Conservation (phyloP, 37 sponge, comb jelly and placozoan genomes). For the Eunapius fragilis region DNA sequence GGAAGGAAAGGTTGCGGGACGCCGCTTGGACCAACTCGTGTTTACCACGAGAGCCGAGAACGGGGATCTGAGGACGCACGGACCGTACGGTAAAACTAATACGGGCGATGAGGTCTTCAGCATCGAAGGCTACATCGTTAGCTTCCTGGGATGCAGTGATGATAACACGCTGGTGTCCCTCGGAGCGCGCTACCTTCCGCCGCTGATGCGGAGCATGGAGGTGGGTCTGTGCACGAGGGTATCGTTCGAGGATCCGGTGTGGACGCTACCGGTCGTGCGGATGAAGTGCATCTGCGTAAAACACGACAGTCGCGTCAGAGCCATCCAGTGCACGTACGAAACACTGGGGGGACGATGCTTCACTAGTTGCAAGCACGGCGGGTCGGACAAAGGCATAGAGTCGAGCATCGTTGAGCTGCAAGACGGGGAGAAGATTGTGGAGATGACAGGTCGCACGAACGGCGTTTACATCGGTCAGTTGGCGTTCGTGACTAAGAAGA, state of each 20-base stretch:
- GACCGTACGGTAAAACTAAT: slow-evolving; percentile 28
- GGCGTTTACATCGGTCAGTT: neutral
- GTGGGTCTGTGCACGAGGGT: neutral
- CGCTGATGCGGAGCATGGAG: neutral
- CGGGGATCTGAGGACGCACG: neutral
- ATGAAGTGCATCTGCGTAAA: neutral
- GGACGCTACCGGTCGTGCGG: neutral
- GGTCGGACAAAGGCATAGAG: neutral
- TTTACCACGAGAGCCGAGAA: neutral
- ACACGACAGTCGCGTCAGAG: neutral
- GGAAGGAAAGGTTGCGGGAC: neutral
- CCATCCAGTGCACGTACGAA: neutral
- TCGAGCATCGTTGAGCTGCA: neutral
- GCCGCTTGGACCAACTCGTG: neutral
- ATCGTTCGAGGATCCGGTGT: neutral
- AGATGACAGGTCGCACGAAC: neutral
- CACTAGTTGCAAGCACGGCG: neutral
- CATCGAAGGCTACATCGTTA: slow-evolving; percentile 7
- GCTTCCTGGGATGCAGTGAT: slow-evolving; percentile 1
- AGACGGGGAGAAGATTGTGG: neutral
- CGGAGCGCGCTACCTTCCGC: neutral
- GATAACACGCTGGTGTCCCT: neutral
- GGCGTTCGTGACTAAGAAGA: neutral
- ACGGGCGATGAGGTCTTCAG: neutral
- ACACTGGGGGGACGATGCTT: neutral